Base-by-base conservation (phyloP, 2,113 vertebrate species). In the Corythoichthys intestinalis region DNA sequence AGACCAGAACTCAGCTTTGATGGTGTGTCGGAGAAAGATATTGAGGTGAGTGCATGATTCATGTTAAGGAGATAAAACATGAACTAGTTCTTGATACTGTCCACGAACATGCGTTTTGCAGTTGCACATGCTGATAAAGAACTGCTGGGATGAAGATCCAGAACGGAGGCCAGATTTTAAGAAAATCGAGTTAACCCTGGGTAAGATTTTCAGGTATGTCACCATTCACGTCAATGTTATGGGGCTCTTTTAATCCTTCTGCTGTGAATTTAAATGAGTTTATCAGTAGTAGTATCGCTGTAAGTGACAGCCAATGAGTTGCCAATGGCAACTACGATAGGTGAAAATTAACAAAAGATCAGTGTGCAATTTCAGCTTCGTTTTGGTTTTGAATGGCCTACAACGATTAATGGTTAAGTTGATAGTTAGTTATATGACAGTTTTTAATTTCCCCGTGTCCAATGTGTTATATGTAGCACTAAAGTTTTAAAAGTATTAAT, bases 91-190 rank as follows among this genome's bases (percentile, higher is more conserved):
- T 10, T 2, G 15, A 62, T 28, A 39, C 11, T 68, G 50, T 20
- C n/a, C 7, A 4, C 66, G 11, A 72, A 4, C 61, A 1, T 59
- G 35, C 35, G 1, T 52, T 49, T 6, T 44, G 11, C 69, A 93
- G 96, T 84, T 98, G 2, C 94, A 93, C 69, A 87, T 89, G 34
- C 90, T 99, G 69, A 94, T 98, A 75, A 94, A 93, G 76, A 96
- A 35, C 87, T 96, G 95, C 84, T 99, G 97, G 97, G 97, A 99
- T n/a, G 97, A 99, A 89, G 97, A 98, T 83, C 95, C 96, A 52
- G 96, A 99, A 69, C 95, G 94, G 83, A 94, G 97, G 75, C 96
- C 94, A 11, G 97, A 99, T 85, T 99, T 98, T 78, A 98, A 95
- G 90, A 97, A 89, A 91, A 98, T 98, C 53, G 97, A 99, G 77